Conservation (phyloP, 1,140 invertebrate species). For the Drosophila bipectinata region DNA sequence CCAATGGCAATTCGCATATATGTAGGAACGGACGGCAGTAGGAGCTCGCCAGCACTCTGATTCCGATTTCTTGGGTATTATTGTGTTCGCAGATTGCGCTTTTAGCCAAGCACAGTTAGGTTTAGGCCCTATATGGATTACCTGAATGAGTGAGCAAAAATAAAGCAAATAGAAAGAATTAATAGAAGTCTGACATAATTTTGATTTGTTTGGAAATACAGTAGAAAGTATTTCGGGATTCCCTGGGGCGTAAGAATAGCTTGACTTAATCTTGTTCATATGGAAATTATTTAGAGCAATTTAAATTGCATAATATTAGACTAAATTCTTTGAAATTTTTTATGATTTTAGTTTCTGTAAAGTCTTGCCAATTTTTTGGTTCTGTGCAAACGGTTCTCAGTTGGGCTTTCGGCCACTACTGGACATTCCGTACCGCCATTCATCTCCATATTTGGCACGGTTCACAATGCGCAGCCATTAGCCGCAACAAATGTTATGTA, state of each 20-base stretch:
- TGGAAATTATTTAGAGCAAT: neutral
- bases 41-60: conserved; percentile 44
- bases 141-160: conserved; percentile 28
- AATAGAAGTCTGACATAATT: conserved; percentile 19
- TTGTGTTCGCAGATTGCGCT: conserved; percentile 42
- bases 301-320: neutral
- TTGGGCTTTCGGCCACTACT: conserved; percentile 22
- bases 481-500: conserved; percentile 76
- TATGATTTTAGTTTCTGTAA: neutral
- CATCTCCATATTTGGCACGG: conserved; percentile 59
- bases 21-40: conserved; percentile 20
- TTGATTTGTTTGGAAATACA: neutral
- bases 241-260: neutral
- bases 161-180: neutral
- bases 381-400: conserved; percentile 23
- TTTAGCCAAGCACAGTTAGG: conserved; percentile 59
- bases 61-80: conserved; percentile 41
- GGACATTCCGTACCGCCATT: conserved; percentile 33
- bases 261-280: neutral
- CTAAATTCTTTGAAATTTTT: neutral
- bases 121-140: conserved; percentile 42
- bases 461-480: conserved; percentile 59
- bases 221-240: neutral
- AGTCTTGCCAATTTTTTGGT: neutral
- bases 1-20: conserved; percentile 7